Evolutionary conservation across 2,888 invertebrate species (phyloP), one percentile per base, ranked within the genome.

Genomic region (Mesopsocus fuscifrons): DNA sequence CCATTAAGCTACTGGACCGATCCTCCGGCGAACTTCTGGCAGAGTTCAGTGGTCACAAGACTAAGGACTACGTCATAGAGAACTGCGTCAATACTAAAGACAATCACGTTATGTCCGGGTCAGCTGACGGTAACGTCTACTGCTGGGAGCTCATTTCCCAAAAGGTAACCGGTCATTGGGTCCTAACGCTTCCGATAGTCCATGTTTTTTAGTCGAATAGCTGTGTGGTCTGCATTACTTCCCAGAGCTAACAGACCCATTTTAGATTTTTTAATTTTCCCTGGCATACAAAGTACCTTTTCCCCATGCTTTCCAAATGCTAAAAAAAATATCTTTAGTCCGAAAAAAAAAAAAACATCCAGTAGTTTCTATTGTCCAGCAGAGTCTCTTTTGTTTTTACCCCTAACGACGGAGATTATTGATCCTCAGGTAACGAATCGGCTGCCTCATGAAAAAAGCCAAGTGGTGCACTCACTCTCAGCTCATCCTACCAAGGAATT

Each of bases 61-160:
- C 81, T 41, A 75, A 72, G 47, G 83, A 91, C 54, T 83, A 80
- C 58, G 78, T 80, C 53, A 69, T 95, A 34, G 94, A 95, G 61
- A 85, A 85, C 57, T 77, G 79, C 42, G 72, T 94, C 1, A 78
- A 85, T 59, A 68, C 73, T 43, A 80, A 75, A 49, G 95, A 97
- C 57, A 79, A 78, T 38, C 77, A 79, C 52, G 74, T 98, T 34
- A 64, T 95, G 33, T 84, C 87, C 16, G 97, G 97, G 0, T 92
- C 94, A 0, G 80, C 80, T 11, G 79, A 82, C 47, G 95, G 95
- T 0, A 69, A 71, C 50, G 64, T 91, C 4, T 84, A 80, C 65
- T 73, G 77, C 52, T 99, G 92, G 87, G 89, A 94, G 62, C 67
- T 98, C 34, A 73, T 94, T 3, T 78, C 79, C 48, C 75, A 26